Evolutionary conservation across 2,113 vertebrate genomes (phyloP), one percentile per base, ranked within the genome.

Genomic region (Vulpes lagopus): DNA sequence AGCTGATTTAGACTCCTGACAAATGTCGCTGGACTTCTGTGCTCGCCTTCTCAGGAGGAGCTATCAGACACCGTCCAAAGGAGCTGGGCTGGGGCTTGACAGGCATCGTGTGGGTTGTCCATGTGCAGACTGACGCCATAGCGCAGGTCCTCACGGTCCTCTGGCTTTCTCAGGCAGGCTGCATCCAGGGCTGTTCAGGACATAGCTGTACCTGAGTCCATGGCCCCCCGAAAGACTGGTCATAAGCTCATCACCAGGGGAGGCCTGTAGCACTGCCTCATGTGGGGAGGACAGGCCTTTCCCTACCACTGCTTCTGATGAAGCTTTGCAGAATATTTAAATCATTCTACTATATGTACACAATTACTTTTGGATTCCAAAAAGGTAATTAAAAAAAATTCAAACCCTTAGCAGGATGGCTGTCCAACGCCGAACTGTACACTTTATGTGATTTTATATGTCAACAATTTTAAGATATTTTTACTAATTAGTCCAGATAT

Each of bases 371-470:
- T 5, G 27, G 4, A 57, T 5, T 81, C 49, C 81, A 11, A 60
- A 65, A 71, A n/a, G 55, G 17, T 86, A 19, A 53, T 25, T 14
- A 69, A 78, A 90, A 73, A 14, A 64, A 81, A 96, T n/a, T 20
- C 38, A 60, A n/a, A 53, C 17, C 51, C 38, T 17, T n/a, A 14
- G 43, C 25, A 8, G 3, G 60, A 55, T 19, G 11, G 88, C 3
- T 53, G 10, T 32, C 5, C 15, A 89, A 79, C 71, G 67, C 27
- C 0, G 19, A 85, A 14, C 0, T 64, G 4, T 32, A 53, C 1
- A 8, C 15, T 92, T 89, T 30, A 90, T 2, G 10, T 27, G 16
- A 95, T 49, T 65, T 30, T 76, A 23, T 15, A 53, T 1, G 19
- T 53, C 17, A 71, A 69, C 30, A 49, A 79, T 11, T 84, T 35